Conservation (phyloP, 2,113 vertebrate species). For the Planiliza haematocheilus region DNA sequence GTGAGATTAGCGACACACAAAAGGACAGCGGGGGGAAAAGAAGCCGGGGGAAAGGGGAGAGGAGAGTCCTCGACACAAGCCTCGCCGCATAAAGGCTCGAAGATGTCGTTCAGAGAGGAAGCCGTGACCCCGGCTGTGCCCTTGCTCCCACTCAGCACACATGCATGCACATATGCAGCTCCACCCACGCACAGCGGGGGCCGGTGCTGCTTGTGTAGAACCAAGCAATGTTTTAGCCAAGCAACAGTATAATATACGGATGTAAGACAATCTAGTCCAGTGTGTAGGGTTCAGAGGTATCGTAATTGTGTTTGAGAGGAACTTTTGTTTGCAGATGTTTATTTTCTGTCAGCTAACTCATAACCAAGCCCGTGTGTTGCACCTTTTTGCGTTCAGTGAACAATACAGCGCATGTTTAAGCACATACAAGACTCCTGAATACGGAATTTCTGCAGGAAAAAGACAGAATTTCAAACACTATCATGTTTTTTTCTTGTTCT, state of each 20-base stretch:
- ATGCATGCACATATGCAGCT: slow-evolving; percentile 65
- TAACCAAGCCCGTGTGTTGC: background rate
- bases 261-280: no score
- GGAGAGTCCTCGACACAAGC: no score
- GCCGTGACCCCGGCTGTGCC: slow-evolving; percentile 67
- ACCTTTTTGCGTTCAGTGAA: slow-evolving; percentile 5
- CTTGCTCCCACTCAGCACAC: slow-evolving; percentile 71
- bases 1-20: background rate
- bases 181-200: slow-evolving; percentile 56
- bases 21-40: background rate
- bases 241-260: background rate
- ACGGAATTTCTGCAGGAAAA: background rate
- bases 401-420: background rate
- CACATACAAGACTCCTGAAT: background rate
- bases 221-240: slow-evolving; percentile 8
- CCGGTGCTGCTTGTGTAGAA: slow-evolving; percentile 9
- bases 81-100: slow-evolving; percentile 62
- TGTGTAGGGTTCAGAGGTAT: no score
- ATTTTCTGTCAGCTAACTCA: background rate
- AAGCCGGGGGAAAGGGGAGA: no score
- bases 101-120: slow-evolving; percentile 60
- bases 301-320: no score
- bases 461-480: background rate
- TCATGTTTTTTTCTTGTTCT: no score
- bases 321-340: no score